Evolutionary conservation across 2,888 invertebrate genomes (phyloP).

Genomic region (Tenodera sinensis): DNA sequence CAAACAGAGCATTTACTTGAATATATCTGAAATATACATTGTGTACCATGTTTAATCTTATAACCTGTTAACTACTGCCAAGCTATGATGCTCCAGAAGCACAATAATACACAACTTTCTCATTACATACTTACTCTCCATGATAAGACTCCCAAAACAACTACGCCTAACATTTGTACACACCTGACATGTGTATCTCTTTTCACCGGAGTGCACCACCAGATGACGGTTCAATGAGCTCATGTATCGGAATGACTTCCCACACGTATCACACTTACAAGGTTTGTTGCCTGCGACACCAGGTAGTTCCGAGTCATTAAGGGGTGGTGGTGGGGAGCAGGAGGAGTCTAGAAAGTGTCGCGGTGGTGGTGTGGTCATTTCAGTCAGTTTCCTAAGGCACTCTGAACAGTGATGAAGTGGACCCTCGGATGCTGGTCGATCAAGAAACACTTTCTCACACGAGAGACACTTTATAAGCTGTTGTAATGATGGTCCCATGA

Average conservation of each 20-base stretch:
- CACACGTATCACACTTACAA: not conserved
- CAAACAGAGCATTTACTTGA: no score
- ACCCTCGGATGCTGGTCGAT: not conserved
- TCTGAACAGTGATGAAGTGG: not conserved
- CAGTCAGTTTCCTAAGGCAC: not conserved
- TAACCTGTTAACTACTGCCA: no score
- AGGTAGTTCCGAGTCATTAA: not conserved
- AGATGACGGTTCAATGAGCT: not conserved
- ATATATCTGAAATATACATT: no score
- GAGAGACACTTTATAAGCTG: not conserved
- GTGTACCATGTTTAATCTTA: no score
- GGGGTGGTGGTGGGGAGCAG: not conserved
- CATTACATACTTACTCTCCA: no score
- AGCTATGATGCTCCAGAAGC: no score
- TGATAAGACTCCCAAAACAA: no score
- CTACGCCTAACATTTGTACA: not conserved
- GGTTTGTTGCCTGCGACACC: not conserved
- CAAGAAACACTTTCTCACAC: not conserved
- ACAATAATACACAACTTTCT: no score
- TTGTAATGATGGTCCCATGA: not conserved
- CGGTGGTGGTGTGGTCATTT: not conserved
- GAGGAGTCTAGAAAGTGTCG: not conserved
- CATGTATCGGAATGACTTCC: slow-evolving; percentile 3
- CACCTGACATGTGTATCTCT: not conserved
- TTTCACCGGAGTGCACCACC: slow-evolving; percentile 13